Evolutionary conservation across 1,140 invertebrate species (phyloP).

Genomic region (Chrysoperla carnea): DNA sequence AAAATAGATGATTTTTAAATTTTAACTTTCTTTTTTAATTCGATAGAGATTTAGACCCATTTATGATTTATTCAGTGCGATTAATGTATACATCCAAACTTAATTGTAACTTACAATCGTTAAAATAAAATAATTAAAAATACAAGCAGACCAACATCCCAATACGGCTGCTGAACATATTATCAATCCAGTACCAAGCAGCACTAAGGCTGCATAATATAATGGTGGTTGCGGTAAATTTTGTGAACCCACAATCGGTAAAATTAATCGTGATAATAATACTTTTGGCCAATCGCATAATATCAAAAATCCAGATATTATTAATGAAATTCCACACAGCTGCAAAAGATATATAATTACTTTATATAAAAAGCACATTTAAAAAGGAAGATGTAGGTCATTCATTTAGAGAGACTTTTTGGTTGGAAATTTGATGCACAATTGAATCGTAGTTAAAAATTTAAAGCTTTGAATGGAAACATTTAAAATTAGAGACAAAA

Average conservation of each 20-base stretch:
- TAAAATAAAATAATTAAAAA: slow-evolving; percentile 50
- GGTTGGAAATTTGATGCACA: too few species aligned
- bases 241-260: slow-evolving; percentile 32
- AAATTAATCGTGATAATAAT: slow-evolving; percentile 41
- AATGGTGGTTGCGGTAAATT: slow-evolving; percentile 44
- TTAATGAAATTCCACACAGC: slow-evolving; percentile 48
- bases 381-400: too few species aligned
- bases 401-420: too few species aligned
- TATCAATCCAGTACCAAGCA: slow-evolving; percentile 42
- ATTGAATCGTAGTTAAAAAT: too few species aligned
- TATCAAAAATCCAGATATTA: slow-evolving; percentile 48
- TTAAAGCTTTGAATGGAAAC: too few species aligned
- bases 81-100: too few species aligned
- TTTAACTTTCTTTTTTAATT: too few species aligned
- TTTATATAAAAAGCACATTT: too few species aligned
- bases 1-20: too few species aligned
- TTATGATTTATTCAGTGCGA: too few species aligned
- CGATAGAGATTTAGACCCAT: too few species aligned
- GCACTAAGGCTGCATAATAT: slow-evolving; percentile 48
- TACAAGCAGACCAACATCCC: slow-evolving; percentile 61
- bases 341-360: slow-evolving; percentile 20
- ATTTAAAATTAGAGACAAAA: too few species aligned
- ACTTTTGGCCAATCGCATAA: slow-evolving; percentile 46
- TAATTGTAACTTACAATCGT: slow-evolving; percentile 46
- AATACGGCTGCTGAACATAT: slow-evolving; percentile 44